phyloP scores from a whole-genome alignment of 2,113 vertebrate species.

The Sterrhoptilus dennistouni region DNA sequence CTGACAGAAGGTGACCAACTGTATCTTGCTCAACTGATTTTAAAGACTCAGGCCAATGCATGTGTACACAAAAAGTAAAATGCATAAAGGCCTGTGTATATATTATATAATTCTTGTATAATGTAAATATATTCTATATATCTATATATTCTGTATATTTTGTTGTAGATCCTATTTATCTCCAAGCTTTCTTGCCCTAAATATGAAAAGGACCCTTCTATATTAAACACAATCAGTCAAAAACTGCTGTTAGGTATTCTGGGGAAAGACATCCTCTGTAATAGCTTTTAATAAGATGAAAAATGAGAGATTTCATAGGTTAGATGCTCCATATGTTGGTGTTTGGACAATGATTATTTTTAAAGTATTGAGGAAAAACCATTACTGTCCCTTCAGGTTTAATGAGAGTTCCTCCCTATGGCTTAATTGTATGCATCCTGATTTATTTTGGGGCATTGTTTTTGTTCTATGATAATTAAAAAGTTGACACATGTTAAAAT shows the following conservation, averaged over 20 bases:
- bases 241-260: background rate
- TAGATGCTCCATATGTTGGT: background rate
- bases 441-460: background rate
- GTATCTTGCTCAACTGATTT: background rate
- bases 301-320: background rate
- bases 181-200: background rate
- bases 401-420: background rate
- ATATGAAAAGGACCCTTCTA: background rate
- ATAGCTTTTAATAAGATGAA: background rate
- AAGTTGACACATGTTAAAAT: background rate
- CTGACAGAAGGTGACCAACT: background rate
- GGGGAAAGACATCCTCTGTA: background rate
- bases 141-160: background rate
- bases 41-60: background rate
- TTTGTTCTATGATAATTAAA: background rate
- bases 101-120: background rate
- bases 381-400: background rate
- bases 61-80: background rate
- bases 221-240: background rate
- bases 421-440: background rate
- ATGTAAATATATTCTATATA: background rate
- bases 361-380: background rate
- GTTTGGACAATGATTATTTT: background rate
- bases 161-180: background rate
- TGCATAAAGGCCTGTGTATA: background rate